Evolutionary conservation across 1,140 invertebrate genomes (phyloP).

Genomic region (Ceratoteleas bidentatus): DNA sequence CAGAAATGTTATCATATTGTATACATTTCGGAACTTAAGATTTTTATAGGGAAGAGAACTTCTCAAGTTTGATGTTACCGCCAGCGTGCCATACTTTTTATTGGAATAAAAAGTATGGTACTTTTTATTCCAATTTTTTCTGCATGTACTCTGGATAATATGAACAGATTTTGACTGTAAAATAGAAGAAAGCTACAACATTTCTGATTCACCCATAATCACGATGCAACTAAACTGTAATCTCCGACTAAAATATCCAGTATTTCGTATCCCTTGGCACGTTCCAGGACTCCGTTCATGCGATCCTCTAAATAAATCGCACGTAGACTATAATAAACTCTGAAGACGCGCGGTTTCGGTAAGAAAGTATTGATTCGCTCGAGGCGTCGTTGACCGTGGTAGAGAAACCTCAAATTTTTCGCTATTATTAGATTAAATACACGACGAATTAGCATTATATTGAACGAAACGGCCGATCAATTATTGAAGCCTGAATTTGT

Average conservation of each 20-base stretch:
- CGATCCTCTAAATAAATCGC: conserved; percentile 11
- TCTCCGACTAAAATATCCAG: background rate
- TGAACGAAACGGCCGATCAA: conserved; percentile 15
- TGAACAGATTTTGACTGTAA: no score
- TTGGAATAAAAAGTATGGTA: no score
- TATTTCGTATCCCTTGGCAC: background rate
- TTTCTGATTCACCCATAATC: no score
- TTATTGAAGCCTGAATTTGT: conserved; percentile 14
- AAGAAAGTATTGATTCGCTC: conserved; percentile 20
- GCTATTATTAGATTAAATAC: conserved; percentile 23
- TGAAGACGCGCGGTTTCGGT: background rate
- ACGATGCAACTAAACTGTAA: background rate
- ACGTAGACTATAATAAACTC: background rate
- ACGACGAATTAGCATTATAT: conserved; percentile 24
- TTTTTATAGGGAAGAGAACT: no score
- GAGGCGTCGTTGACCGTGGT: conserved; percentile 32
- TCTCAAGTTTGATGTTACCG: no score
- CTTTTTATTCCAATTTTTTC: no score
- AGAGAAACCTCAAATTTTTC: conserved; percentile 33
- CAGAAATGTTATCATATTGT: no score
- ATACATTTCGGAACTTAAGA: no score
- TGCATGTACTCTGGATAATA: no score
- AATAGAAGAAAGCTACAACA: no score
- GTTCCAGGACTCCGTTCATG: background rate
- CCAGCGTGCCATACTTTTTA: no score